Conservation (phyloP, 2,113 vertebrate species). For the Microcebus ravelobensis region DNA sequence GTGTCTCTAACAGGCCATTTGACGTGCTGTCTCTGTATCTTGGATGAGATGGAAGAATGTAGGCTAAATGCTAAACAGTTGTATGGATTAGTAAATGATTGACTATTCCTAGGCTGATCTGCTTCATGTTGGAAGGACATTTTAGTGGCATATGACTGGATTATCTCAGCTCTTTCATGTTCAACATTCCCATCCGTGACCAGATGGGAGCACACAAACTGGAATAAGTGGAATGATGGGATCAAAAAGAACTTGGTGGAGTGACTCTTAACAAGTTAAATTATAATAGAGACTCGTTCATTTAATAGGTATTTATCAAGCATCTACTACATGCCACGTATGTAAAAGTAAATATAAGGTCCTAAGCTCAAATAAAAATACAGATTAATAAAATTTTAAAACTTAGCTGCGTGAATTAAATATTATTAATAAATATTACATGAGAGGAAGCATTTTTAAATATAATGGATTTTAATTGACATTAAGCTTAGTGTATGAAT, state of each 20-base stretch:
- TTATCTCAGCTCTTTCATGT: not conserved
- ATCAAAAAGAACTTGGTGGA: not conserved
- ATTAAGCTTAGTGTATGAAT: not conserved
- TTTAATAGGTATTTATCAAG: not conserved
- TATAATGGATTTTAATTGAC: not conserved
- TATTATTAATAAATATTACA: not conserved
- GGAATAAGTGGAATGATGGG: not conserved
- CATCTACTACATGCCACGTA: not conserved
- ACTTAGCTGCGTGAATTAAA: not conserved
- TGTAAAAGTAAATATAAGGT: conserved; percentile 12
- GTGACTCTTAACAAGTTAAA: not conserved
- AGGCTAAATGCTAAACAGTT: conserved; percentile 27
- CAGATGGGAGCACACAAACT: not conserved
- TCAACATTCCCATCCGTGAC: not conserved
- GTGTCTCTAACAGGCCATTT: not conserved
- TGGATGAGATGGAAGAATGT: not conserved
- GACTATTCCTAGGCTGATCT: not conserved
- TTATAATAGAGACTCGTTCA: not conserved
- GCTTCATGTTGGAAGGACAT: not conserved
- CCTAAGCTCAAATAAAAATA: not conserved
- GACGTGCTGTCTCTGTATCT: conserved; percentile 7
- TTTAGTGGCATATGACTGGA: not conserved
- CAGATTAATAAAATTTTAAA: conserved; percentile 1
- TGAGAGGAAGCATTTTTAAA: not conserved
- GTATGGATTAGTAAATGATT: conserved; percentile 6